Evolutionary conservation across 2,113 vertebrate species (phyloP).

Genomic region (Glareola pratincola): DNA sequence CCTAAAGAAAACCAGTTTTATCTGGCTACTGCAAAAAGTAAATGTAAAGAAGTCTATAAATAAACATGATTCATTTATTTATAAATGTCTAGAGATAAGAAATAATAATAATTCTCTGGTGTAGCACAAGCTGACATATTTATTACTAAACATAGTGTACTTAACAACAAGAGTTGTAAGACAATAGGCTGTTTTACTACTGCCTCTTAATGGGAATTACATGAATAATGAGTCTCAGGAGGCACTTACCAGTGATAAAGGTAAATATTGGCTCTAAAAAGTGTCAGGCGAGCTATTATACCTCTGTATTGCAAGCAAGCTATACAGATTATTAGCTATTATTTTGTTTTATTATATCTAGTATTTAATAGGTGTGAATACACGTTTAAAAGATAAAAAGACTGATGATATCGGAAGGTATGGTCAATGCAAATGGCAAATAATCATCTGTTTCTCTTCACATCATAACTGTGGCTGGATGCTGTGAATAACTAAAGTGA

Average conservation of each 20-base stretch:
- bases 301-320: background rate
- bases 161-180: constrained; percentile 54
- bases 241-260: constrained; percentile 51
- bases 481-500: background rate
- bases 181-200: constrained; percentile 65
- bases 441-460: background rate
- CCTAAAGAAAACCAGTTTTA: background rate
- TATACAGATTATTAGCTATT: constrained; percentile 47
- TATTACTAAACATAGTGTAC: constrained; percentile 41
- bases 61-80: constrained; percentile 30
- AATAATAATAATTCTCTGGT: constrained; percentile 10
- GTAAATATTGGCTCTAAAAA: constrained; percentile 68
- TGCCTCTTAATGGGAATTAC: constrained; percentile 64
- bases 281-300: constrained; percentile 56
- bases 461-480: background rate
- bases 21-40: background rate
- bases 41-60: constrained; percentile 13
- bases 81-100: constrained; percentile 22
- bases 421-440: background rate
- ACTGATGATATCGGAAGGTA: background rate
- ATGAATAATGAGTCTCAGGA: constrained; percentile 60
- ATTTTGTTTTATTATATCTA: constrained; percentile 47
- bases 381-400: constrained; percentile 11
- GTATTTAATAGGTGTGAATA: constrained; percentile 17
- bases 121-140: constrained; percentile 23